These are phyloP conservation scores for Abrostola triplasia DNA, from an alignment of 2,888 invertebrate species.

Conservation along the genomic window DNA sequence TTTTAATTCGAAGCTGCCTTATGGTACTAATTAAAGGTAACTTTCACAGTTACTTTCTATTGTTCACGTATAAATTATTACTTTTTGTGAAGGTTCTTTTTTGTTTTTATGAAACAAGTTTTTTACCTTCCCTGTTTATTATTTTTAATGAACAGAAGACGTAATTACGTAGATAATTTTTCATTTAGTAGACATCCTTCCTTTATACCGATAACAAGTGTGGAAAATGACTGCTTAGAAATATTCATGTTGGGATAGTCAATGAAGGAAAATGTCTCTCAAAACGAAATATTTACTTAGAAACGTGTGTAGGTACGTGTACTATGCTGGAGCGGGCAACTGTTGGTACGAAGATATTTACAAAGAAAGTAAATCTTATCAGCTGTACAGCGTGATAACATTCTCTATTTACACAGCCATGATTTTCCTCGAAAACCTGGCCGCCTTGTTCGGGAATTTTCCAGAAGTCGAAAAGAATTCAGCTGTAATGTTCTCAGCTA, in stretches of 20 bases:
- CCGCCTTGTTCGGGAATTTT: constrained; percentile 76
- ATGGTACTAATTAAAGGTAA: constrained; percentile 51
- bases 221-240: constrained; percentile 11
- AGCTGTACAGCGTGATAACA: constrained; percentile 68
- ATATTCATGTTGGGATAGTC: constrained; percentile 3
- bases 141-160: constrained; percentile 27
- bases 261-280: constrained; percentile 59
- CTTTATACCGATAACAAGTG: constrained; percentile 16
- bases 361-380: constrained; percentile 68
- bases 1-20: constrained; percentile 33
- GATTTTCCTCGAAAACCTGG: constrained; percentile 80
- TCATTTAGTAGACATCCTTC: constrained; percentile 10
- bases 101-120: constrained; percentile 40
- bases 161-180: constrained; percentile 10
- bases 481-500: constrained; percentile 80
- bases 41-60: constrained; percentile 50
- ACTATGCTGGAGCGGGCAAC: constrained; percentile 76
- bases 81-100: constrained; percentile 36
- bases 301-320: constrained; percentile 76
- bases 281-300: constrained; percentile 71
- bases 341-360: constrained; percentile 75
- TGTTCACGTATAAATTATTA: constrained; percentile 41
- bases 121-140: constrained; percentile 5
- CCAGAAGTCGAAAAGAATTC: constrained; percentile 81
- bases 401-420: constrained; percentile 76